Evolutionary conservation across 2,888 invertebrate genomes (phyloP).

Genomic region (Cactoblastis cactorum): DNA sequence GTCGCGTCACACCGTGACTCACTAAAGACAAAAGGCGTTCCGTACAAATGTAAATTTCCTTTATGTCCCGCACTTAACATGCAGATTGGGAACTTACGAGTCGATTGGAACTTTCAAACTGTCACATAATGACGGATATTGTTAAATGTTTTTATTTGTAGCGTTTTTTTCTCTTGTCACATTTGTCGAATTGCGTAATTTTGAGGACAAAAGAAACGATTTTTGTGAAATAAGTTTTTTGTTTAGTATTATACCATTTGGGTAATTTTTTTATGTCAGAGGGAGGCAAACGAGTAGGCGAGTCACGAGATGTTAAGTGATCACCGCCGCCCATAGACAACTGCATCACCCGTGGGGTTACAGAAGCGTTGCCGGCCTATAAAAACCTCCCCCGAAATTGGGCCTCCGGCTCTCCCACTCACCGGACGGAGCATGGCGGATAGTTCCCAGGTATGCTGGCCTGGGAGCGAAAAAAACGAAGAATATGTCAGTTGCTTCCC

Average conservation of each 20-base stretch:
- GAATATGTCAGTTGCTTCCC: no score
- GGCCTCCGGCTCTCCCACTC: no score
- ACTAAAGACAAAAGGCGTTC: constrained; percentile 55
- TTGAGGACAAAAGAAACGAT: neutral
- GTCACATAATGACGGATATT: constrained; percentile 37
- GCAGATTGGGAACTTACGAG: constrained; percentile 56
- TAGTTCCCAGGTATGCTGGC: no score
- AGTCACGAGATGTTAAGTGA: no score
- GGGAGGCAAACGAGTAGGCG: no score
- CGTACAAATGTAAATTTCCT: constrained; percentile 70
- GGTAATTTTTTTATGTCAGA: neutral
- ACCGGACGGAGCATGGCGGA: no score
- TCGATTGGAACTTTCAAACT: constrained; percentile 51
- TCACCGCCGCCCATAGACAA: no score
- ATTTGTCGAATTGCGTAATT: constrained; percentile 1
- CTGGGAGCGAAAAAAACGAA: no score
- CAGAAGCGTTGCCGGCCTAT: no score
- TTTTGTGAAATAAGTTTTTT: neutral
- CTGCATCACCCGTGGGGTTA: no score
- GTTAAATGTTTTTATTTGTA: constrained; percentile 43
- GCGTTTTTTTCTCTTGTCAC: constrained; percentile 15
- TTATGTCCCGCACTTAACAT: constrained; percentile 62
- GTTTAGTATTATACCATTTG: no score
- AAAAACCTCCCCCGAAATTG: no score
- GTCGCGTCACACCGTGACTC: constrained; percentile 48